Base-by-base conservation (phyloP, 2,113 vertebrate species). In the Hydrolagus affinis region DNA sequence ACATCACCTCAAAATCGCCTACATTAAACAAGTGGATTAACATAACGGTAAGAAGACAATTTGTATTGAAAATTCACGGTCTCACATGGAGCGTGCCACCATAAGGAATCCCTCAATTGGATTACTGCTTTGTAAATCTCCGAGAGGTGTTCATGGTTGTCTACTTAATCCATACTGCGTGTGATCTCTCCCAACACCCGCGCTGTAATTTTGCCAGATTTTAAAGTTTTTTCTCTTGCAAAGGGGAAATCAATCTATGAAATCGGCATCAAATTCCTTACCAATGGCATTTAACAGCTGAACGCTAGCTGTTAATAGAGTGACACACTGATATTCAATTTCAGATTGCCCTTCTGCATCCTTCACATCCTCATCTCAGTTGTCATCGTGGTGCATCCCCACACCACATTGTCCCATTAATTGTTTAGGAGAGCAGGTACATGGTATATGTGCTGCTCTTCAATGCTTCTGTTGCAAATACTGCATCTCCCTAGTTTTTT, bases 331-430 rank as follows among this genome's bases (percentile, higher is more conserved):
- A 44, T 8, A 8, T 17, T 74, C 21, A 30, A 74, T 74, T 44
- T 44, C 44, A 44, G 44, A 44, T 44, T 44, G 44, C 88, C 87
- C 86, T 87, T 19, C 10, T 86, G 69, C 86, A 86, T 85, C 21
- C 70, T 86, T 88, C 87, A 72, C 85, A 86, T 28, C 83, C 15
- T 78, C 32, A 44, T 44, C 44, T 44, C 44, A 44, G 44, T 44
- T 44, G 44, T 73, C 30, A 74, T 0, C 19, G 30, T 30, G 19
- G 30, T 32, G 8, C 15, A 74, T 7, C 6, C 19, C 17, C 28
- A 3, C 72, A 74, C 2, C 4, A 17, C 15, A 19, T 17, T 9
- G 15, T 74, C 15, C 72, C 72, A 21, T 15, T 32, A 74, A 44
- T 7, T 8, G 10, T 15, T 14, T 10, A 30, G 71, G 4, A 73